Conservation (phyloP, 1,140 invertebrate genomes). For the Leptinotarsa defecta region DNA sequence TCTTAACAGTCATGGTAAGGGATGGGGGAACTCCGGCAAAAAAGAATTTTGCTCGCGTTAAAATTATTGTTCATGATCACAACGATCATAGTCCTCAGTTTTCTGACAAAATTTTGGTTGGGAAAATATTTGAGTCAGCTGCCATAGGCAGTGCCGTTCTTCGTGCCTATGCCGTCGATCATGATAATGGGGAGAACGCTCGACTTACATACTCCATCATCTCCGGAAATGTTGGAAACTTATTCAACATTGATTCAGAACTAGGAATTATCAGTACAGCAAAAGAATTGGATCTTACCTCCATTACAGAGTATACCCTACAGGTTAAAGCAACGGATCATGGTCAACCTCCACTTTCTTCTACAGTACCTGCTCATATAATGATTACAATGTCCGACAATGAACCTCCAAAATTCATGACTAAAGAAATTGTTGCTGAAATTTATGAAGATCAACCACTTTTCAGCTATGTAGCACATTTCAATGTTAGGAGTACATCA, state of each 20-base stretch:
- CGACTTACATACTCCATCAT: conserved; percentile 79
- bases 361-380: conserved; percentile 83
- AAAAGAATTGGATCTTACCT: conserved; percentile 72
- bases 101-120: conserved; percentile 72
- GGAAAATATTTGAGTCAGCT: conserved; percentile 77
- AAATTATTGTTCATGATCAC: conserved; percentile 81
- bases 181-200: conserved; percentile 82
- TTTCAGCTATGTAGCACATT: conserved; percentile 76
- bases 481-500: conserved; percentile 79
- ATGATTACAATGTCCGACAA: conserved; percentile 87
- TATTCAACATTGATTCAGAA: conserved; percentile 77
- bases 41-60: conserved; percentile 81
- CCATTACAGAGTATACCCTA: conserved; percentile 79
- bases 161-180: conserved; percentile 76
- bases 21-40: conserved; percentile 87
- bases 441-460: conserved; percentile 82
- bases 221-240: conserved; percentile 83
- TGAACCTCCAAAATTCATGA: conserved; percentile 78
- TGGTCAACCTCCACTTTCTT: conserved; percentile 73
- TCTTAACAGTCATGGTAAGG: conserved; percentile 86
- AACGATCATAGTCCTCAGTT: conserved; percentile 91
- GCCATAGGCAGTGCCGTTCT: conserved; percentile 73
- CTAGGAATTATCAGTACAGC: conserved; percentile 78
- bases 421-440: conserved; percentile 65
- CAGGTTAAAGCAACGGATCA: conserved; percentile 81